Conservation (phyloP, 1,140 invertebrate genomes). For the Ips nitidus region DNA sequence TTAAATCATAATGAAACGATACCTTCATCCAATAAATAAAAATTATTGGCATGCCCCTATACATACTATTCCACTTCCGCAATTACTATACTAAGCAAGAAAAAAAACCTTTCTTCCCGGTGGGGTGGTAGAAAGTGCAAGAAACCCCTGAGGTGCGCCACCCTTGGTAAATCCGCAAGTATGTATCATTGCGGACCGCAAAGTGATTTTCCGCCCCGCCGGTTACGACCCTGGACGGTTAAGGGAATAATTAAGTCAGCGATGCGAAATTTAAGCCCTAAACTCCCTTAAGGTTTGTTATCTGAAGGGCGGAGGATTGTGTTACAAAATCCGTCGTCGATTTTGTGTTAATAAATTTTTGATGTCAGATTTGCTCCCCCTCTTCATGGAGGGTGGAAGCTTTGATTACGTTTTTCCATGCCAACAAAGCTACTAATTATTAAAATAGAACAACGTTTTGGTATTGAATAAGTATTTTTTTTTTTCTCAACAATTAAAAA, state of each 20-base stretch:
- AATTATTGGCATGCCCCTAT: background rate
- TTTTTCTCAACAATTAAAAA: no score
- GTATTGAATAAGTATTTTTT: no score
- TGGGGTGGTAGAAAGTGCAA: background rate
- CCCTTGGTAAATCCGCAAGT: slow-evolving; percentile 23
- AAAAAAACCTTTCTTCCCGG: background rate
- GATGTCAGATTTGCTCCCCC: background rate
- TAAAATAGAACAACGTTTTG: no score
- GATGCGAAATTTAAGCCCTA: slow-evolving; percentile 25
- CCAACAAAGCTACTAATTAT: no score
- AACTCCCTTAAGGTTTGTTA: slow-evolving; percentile 35
- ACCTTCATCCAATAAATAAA: background rate
- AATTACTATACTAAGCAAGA: background rate
- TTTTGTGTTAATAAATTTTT: slow-evolving; percentile 30
- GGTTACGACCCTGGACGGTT: slow-evolving; percentile 14
- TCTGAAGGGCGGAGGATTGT: slow-evolving; percentile 32
- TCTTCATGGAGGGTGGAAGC: no score
- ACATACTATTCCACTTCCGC: background rate
- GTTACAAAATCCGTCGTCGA: slow-evolving; percentile 32
- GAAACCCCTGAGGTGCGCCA: slow-evolving; percentile 9
- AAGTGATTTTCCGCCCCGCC: slow-evolving; percentile 31
- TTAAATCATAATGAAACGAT: background rate
- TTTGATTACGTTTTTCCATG: no score
- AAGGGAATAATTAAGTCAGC: slow-evolving; percentile 24
- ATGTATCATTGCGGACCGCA: slow-evolving; percentile 31